Conservation (phyloP, 2,797 vertebrate species). For the Sebastolobus alascanus region DNA sequence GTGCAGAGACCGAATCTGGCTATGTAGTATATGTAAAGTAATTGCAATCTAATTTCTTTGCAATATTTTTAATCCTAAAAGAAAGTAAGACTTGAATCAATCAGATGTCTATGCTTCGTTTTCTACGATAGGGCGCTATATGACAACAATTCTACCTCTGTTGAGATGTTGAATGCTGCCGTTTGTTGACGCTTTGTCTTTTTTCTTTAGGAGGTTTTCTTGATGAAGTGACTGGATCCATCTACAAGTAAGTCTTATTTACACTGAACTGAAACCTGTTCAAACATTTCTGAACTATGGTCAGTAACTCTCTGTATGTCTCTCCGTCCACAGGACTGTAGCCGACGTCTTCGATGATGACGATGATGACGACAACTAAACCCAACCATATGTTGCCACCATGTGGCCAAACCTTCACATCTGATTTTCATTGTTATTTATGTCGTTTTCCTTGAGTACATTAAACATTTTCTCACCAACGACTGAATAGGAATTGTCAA, state of each 20-base stretch:
- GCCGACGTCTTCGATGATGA: constrained; percentile 85
- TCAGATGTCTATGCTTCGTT: neutral
- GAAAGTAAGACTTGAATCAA: neutral
- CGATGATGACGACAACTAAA: constrained; percentile 76
- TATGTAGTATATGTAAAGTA: neutral
- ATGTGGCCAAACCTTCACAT: constrained; percentile 77
- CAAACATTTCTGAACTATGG: neutral
- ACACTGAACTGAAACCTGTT: neutral
- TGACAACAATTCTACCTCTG: neutral
- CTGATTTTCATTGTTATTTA: constrained; percentile 70
- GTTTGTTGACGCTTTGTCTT: constrained; percentile 4
- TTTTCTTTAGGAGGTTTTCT: constrained; percentile 85
- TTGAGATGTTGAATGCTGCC: neutral
- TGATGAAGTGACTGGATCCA: constrained; percentile 88
- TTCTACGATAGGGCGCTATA: neutral
- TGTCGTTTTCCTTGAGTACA: constrained; percentile 68
- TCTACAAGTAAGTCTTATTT: constrained; percentile 87
- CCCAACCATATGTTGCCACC: constrained; percentile 75
- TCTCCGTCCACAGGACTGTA: constrained; percentile 80
- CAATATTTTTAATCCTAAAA: neutral
- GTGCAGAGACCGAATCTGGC: neutral
- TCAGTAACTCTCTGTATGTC: constrained; percentile 11
- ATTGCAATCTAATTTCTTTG: neutral
- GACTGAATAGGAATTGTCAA: constrained; percentile 55
- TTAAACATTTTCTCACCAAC: constrained; percentile 51